Percentiles rank a stretch among this genome's conserved stretches.
Evolutionary conservation across 1,140 invertebrate genomes (phyloP).

Genomic region (Drosophila nigromelanica): DNA sequence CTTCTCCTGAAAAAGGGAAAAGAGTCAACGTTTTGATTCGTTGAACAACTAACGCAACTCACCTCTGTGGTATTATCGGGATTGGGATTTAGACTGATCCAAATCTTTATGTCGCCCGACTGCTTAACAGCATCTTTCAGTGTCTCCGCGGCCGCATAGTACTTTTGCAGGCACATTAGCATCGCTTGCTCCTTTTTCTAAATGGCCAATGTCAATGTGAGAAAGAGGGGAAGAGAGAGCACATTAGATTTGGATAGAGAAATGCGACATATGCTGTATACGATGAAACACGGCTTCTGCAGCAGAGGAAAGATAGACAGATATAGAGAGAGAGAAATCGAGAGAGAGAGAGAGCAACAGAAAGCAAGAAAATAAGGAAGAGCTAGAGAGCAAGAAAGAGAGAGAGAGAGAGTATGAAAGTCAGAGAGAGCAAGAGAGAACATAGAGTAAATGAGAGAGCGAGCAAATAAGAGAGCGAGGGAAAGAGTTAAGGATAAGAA

Average conservation of each 20-base stretch:
- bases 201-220: background rate
- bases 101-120: slow-evolving; percentile 92
- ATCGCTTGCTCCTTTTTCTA: slow-evolving; percentile 89
- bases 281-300: no score
- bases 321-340: no score
- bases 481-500: no score
- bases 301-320: no score
- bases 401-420: no score
- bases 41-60: background rate
- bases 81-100: slow-evolving; percentile 85
- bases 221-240: background rate
- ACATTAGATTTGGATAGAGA: background rate
- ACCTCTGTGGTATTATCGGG: slow-evolving; percentile 78
- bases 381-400: no score
- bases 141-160: slow-evolving; percentile 85
- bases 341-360: no score
- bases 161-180: slow-evolving; percentile 88
- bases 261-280: background rate
- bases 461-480: no score
- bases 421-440: no score
- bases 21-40: background rate
- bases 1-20: slow-evolving; percentile 62
- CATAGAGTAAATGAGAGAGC: no score
- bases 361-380: no score
- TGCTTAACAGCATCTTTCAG: slow-evolving; percentile 86